Evolutionary conservation across 2,888 invertebrate species (phyloP).

Genomic region (Esperia sulphurella): DNA sequence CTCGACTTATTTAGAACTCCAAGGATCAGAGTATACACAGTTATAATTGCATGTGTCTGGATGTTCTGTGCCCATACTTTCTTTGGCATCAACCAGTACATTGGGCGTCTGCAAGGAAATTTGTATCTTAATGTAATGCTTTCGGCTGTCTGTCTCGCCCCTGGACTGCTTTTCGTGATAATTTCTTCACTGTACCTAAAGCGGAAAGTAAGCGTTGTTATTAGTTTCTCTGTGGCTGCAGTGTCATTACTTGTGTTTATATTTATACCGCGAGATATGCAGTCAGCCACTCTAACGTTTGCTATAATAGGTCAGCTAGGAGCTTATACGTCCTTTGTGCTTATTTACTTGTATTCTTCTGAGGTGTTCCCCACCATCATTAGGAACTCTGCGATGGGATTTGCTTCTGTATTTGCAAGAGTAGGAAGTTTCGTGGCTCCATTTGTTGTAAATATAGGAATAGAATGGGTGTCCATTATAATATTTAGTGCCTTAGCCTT

Average conservation of each 20-base stretch:
- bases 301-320: slow-evolving; percentile 88
- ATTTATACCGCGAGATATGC: slow-evolving; percentile 43
- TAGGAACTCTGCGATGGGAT: slow-evolving; percentile 88
- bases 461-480: slow-evolving; percentile 57
- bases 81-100: slow-evolving; percentile 90
- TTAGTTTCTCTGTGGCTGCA: slow-evolving; percentile 47
- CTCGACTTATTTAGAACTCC: slow-evolving; percentile 83
- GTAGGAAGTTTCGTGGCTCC: slow-evolving; percentile 84
- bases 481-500: slow-evolving; percentile 57
- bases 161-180: slow-evolving; percentile 48
- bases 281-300: slow-evolving; percentile 80
- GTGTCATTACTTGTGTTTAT: slow-evolving; percentile 53
- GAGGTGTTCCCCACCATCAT: slow-evolving; percentile 90
- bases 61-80: slow-evolving; percentile 88
- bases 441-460: slow-evolving; percentile 79
- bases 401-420: slow-evolving; percentile 83
- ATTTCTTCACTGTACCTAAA: slow-evolving; percentile 47
- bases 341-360: slow-evolving; percentile 85
- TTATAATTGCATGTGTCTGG: slow-evolving; percentile 86
- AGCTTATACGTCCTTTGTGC: slow-evolving; percentile 82
- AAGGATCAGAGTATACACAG: slow-evolving; percentile 82
- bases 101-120: slow-evolving; percentile 86
- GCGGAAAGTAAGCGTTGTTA: slow-evolving; percentile 47
- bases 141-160: slow-evolving; percentile 70
- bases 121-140: slow-evolving; percentile 89